These are phyloP conservation scores for Astreopora myriophthalma DNA, from an alignment of 64 coral and sea anemone species.

Conservation along the genomic window DNA sequence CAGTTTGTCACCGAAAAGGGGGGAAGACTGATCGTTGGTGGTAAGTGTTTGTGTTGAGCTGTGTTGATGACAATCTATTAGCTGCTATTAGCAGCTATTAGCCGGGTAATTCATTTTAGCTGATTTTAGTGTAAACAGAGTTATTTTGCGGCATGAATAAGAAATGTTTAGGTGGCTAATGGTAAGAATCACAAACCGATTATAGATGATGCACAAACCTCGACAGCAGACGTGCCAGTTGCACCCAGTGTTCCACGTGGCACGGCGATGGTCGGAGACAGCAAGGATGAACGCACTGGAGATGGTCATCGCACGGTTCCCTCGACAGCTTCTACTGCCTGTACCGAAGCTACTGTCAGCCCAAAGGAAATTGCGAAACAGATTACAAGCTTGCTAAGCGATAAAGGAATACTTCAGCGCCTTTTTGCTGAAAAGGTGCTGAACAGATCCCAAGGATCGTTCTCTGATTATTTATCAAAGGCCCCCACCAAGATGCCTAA, in stretches of 20 bases:
- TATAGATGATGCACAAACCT: neutral
- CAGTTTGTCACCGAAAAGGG: neutral
- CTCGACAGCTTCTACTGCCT: constrained; percentile 8
- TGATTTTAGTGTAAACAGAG: neutral
- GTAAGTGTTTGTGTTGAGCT: neutral
- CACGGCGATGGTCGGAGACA: neutral
- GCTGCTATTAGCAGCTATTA: no score
- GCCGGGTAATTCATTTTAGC: neutral
- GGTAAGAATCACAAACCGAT: neutral
- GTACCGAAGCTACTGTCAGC: neutral
- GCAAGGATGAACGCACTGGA: neutral
- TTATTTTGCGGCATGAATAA: neutral
- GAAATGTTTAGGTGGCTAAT: neutral
- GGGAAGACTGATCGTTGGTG: neutral
- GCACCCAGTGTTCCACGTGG: neutral
- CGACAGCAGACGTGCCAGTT: neutral
- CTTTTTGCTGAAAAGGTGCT: constrained; percentile 29
- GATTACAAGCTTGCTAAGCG: neutral
- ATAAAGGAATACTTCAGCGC: constrained; percentile 8
- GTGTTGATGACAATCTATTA: neutral
- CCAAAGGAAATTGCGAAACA: constrained; percentile 13
- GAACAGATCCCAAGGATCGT: constrained; percentile 24
- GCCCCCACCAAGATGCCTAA: constrained; percentile 5
- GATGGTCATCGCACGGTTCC: neutral
- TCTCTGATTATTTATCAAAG: constrained; percentile 33